Evolutionary conservation across 1,140 invertebrate genomes (phyloP), one percentile per base, ranked within the genome.

Genomic region (Drosophila nebulosa): DNA sequence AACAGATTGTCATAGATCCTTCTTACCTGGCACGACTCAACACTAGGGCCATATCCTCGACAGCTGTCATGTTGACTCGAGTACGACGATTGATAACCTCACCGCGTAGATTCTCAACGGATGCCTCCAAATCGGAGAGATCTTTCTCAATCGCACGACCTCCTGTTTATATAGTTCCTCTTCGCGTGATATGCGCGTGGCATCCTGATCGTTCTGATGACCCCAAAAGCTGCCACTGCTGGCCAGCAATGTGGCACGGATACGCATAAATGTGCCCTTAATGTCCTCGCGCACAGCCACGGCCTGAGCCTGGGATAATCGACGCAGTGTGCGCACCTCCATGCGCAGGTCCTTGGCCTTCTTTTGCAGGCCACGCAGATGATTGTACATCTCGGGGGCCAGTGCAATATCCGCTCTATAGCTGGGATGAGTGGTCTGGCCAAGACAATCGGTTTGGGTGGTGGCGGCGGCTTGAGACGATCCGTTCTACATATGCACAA

Each of bases 31-130:
- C 95, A 92, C 96, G 94, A 91, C 96, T 97, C 14, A 99, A 93
- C 62, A 98, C 94, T 71, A 99, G 93, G 14, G 98, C 98, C 95
- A 99, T 98, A 78, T 97, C 96, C 91, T 99, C 98, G 1, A 99
- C 98, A 90, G 99, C 98, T 0, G 95, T 95, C 96, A 98, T 98
- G 90, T 98, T 99, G 9, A 99, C 98, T 35, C 97, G 94, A 50
- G 97, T 98, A 90, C 98, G 96, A 60, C 97, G 94, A 92, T 98
- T 98, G 52, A 99, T 97, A 0, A 99, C 98, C 91, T 99, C 98
- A 42, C 96, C 96, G 58, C 98, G 94, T 42, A 99, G 92, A 90
- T 98, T 97, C 92, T 99, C 98, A 2, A 99, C 98, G 4, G 97
- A 97, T 24, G 95, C 94, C 92, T 99, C 98, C 52, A 99, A 93